phyloP scores from a whole-genome alignment of 2,888 invertebrate genomes.

The Caenorhabditis uteleia region DNA sequence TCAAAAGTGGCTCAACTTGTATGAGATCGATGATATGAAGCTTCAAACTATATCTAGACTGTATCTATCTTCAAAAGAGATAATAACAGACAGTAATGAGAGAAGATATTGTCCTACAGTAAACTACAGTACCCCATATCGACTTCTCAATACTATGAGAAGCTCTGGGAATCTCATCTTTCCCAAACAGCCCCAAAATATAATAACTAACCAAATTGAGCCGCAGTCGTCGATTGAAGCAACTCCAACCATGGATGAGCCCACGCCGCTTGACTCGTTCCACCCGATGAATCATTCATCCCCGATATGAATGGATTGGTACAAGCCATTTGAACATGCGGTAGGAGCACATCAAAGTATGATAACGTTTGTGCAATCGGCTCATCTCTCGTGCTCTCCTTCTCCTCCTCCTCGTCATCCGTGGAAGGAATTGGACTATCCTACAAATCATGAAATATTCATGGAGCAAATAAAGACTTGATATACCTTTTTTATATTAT shows the following conservation, averaged over 20 bases:
- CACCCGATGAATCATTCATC: slow-evolving; percentile 17
- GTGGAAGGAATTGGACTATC: not conserved
- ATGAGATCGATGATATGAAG: too few species aligned
- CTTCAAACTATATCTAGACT: too few species aligned
- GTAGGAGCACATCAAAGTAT: slow-evolving; percentile 66
- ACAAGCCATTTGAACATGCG: slow-evolving; percentile 66
- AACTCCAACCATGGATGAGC: slow-evolving; percentile 62
- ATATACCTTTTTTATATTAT: slow-evolving; percentile 7
- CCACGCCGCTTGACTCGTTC: slow-evolving; percentile 36
- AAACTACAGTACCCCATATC: too few species aligned
- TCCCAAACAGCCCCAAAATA: too few species aligned
- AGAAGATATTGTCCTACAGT: too few species aligned
- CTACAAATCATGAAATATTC: not conserved
- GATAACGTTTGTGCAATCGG: slow-evolving; percentile 54
- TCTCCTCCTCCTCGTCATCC: slow-evolving; percentile 15
- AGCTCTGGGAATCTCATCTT: too few species aligned
- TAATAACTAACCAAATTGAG: slow-evolving; percentile 45
- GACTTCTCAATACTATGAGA: too few species aligned
- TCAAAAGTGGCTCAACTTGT: too few species aligned
- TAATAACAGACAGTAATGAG: too few species aligned
- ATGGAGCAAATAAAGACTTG: not conserved
- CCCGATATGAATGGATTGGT: slow-evolving; percentile 55
- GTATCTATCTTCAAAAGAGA: too few species aligned
- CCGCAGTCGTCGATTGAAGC: slow-evolving; percentile 53
- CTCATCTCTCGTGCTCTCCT: slow-evolving; percentile 19